These are phyloP conservation scores for Drosophila hydei DNA, from an alignment of 1,140 invertebrate species.

Conservation along the genomic window DNA sequence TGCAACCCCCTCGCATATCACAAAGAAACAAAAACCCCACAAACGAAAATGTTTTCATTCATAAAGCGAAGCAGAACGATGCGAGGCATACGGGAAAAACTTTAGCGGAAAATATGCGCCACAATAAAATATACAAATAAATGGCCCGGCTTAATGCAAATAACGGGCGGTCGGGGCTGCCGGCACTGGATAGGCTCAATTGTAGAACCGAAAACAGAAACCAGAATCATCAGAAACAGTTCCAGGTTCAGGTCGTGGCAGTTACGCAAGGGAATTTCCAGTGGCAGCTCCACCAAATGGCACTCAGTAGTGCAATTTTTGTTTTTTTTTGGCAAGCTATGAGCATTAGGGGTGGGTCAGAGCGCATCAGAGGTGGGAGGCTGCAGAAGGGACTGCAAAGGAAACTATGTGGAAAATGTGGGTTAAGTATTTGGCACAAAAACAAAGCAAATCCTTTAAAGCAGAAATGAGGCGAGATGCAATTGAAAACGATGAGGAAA, in stretches of 20 bases:
- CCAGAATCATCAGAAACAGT: neutral
- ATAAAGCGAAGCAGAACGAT: constrained; percentile 54
- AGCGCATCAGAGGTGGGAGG: no score
- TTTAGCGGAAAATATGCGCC: constrained; percentile 77
- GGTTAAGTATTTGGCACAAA: neutral
- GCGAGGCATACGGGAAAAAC: constrained; percentile 54
- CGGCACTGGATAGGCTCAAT: constrained; percentile 49
- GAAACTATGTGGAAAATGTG: constrained; percentile 12
- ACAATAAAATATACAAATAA: constrained; percentile 82
- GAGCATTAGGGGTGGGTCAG: neutral
- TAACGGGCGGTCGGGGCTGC: constrained; percentile 42
- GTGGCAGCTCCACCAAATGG: constrained; percentile 69
- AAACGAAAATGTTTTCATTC: constrained; percentile 65
- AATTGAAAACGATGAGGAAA: neutral
- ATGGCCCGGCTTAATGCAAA: constrained; percentile 77
- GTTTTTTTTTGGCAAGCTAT: constrained; percentile 32
- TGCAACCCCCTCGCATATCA: constrained; percentile 7
- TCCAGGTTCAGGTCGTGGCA: constrained; percentile 29
- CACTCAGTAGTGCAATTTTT: constrained; percentile 76
- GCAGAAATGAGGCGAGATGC: neutral
- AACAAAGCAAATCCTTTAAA: neutral
- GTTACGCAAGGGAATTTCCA: constrained; percentile 66
- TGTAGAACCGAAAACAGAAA: neutral
- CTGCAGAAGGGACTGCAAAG: no score
- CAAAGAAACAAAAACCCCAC: neutral